phyloP scores from a whole-genome alignment of 2,113 vertebrate genomes.

The Limanda limanda region DNA sequence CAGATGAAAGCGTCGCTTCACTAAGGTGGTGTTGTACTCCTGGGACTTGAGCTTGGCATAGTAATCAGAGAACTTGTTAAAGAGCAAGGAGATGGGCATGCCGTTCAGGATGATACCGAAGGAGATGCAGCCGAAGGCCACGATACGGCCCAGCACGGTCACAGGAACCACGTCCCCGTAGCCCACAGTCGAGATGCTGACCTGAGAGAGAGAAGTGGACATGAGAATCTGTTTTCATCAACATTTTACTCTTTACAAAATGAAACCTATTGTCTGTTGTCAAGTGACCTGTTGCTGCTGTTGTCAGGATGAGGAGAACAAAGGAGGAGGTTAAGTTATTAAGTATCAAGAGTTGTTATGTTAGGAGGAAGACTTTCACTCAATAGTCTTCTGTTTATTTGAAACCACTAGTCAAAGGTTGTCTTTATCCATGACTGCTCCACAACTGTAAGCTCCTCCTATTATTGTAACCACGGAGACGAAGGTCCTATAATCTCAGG shows the following conservation, averaged over 20 bases:
- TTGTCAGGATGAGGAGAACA: background rate
- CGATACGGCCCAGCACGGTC: slow-evolving; percentile 81
- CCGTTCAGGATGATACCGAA: slow-evolving; percentile 91
- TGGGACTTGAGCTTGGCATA: slow-evolving; percentile 86
- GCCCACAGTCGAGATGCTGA: slow-evolving; percentile 90
- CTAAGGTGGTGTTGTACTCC: slow-evolving; percentile 70
- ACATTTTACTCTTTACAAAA: background rate
- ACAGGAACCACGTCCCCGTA: slow-evolving; percentile 88
- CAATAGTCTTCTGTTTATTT: too few species aligned
- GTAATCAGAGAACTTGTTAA: slow-evolving; percentile 80
- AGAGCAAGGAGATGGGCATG: slow-evolving; percentile 86
- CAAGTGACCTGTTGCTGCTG: background rate
- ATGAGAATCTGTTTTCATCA: slow-evolving; percentile 1
- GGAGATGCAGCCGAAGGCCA: slow-evolving; percentile 88
- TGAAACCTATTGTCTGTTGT: background rate
- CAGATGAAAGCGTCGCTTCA: slow-evolving; percentile 74
- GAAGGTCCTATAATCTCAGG: too few species aligned
- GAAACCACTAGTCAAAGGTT: too few species aligned
- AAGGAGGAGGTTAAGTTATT: background rate
- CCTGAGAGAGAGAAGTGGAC: slow-evolving; percentile 70
- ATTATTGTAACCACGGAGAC: too few species aligned
- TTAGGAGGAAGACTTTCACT: too few species aligned
- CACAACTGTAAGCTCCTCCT: too few species aligned
- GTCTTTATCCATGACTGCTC: too few species aligned
- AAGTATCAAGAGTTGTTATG: too few species aligned